A percentile compares a stretch with the other conserved stretches of the same genome.
phyloP scores from a whole-genome alignment of 2,113 vertebrate species.

The Psilopsiagon aurifrons region DNA sequence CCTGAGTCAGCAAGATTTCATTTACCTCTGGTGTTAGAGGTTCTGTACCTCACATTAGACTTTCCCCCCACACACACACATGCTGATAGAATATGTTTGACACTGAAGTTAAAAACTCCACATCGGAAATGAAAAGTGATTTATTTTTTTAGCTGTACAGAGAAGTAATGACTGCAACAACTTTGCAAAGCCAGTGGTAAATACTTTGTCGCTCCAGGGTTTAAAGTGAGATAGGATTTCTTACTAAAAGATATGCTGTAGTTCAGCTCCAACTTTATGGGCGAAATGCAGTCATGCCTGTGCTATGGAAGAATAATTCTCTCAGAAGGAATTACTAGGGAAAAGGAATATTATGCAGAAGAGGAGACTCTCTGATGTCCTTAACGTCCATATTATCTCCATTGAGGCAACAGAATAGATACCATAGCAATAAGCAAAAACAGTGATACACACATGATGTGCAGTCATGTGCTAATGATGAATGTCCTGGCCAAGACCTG shows the following conservation, averaged over 20 bases:
- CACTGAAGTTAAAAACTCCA: accelerated
- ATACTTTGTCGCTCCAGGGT: background rate
- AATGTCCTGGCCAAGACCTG: background rate
- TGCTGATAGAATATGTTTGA: background rate
- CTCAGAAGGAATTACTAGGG: slow-evolving; percentile 28
- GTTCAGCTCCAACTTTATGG: background rate
- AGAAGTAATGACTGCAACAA: background rate
- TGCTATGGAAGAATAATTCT: background rate
- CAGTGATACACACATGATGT: background rate
- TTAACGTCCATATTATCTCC: background rate
- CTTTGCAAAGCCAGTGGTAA: background rate
- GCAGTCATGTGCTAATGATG: background rate
- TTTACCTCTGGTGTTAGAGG: background rate
- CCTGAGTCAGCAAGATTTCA: background rate
- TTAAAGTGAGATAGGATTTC: background rate
- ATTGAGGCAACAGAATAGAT: background rate
- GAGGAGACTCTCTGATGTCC: background rate
- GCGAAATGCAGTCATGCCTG: background rate
- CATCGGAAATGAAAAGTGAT: background rate
- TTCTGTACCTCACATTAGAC: background rate
- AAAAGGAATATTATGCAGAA: slow-evolving; percentile 54
- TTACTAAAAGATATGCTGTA: background rate
- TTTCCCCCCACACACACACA: too few species aligned
- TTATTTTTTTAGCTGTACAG: background rate
- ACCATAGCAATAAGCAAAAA: background rate